Conservation (phyloP, 2,888 invertebrate genomes). For the Gryllus longicercus region DNA sequence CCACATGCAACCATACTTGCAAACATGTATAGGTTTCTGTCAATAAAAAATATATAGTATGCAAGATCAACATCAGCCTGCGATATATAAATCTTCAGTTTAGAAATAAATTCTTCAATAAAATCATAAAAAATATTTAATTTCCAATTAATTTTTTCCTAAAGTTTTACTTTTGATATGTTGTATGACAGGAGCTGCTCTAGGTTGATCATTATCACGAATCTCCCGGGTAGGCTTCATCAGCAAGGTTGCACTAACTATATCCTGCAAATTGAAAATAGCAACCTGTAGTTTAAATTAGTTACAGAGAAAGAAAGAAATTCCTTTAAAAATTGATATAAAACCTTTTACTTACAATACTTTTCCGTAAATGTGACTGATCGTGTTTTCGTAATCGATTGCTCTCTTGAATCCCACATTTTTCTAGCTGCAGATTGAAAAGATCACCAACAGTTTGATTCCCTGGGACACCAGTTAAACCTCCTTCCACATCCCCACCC, state of each 20-base stretch:
- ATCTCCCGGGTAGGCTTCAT: conserved; percentile 61
- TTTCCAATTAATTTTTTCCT: conserved; percentile 38
- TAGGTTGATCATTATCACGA: conserved; percentile 48
- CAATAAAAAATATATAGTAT: conserved; percentile 31
- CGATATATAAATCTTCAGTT: not conserved
- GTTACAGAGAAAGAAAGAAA: conserved; percentile 26
- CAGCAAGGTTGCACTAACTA: conserved; percentile 59
- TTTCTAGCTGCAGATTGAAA: conserved; percentile 23
- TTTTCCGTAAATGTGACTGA: no score
- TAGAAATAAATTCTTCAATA: conserved; percentile 40
- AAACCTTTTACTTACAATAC: conserved; percentile 36
- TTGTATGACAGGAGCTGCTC: conserved; percentile 56
- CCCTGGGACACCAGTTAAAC: conserved; percentile 53
- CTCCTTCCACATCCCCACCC: conserved; percentile 58
- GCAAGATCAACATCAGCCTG: conserved; percentile 24
- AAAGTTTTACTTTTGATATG: conserved; percentile 61
- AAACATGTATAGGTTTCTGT: conserved; percentile 50
- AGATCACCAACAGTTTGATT: conserved; percentile 55
- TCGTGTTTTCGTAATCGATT: no score
- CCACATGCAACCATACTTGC: conserved; percentile 63
- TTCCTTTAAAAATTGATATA: not conserved
- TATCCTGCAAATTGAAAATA: conserved; percentile 49
- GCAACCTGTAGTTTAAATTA: not conserved
- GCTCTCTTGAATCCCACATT: not conserved
- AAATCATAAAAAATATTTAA: conserved; percentile 35